Base-by-base conservation (phyloP, 2,888 invertebrate species). In the Cephus runcator region DNA sequence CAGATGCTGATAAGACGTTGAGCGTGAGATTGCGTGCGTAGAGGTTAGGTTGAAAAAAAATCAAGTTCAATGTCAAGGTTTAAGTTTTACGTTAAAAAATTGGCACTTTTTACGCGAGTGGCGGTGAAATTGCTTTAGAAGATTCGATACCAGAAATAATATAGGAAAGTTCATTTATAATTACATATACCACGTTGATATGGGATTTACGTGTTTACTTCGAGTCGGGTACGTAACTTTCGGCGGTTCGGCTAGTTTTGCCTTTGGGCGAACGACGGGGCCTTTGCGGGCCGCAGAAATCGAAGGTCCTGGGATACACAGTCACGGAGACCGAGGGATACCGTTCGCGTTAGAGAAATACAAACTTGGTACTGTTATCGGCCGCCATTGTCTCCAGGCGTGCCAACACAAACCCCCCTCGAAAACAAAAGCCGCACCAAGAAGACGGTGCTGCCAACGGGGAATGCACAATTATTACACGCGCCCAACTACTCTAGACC, bases 401-500 rank as follows among this genome's bases (percentile, higher is more conserved):
- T 84, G 82, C 78, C 82, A 79, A 79, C 76, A 79, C 79, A 82
- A 81, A 77, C 69, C 80, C 77, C 82, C 82, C 81, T 12, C 12
- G 35, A 77, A 85, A 85, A 88, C 88, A 88, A 87, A 40, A 87
- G 85, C 83, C 74, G 76, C 36, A 76, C 76, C 78, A 80, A 81
- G 23, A 80, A 81, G 23, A 82, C 84, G 82, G 81, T 78, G 75
- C 79, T 82, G 83, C 81, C 81, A 80, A 84, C 83, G 82, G 84
- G 81, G 87, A 87, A 85, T 83, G 83, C 83, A 83, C 86, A 86
- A 86, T 87, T 87, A 85, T 83, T 81, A 83, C 81, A 78, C 82
- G 79, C 40, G 40, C 23, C 23, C 40, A 23, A 56, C 23, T 56
- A 56, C 80, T 79, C 79, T 81, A 77, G 79, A 75, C 78, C 77